Conservation (phyloP, 2,888 invertebrate species). For the Andrena chrysosceles region DNA sequence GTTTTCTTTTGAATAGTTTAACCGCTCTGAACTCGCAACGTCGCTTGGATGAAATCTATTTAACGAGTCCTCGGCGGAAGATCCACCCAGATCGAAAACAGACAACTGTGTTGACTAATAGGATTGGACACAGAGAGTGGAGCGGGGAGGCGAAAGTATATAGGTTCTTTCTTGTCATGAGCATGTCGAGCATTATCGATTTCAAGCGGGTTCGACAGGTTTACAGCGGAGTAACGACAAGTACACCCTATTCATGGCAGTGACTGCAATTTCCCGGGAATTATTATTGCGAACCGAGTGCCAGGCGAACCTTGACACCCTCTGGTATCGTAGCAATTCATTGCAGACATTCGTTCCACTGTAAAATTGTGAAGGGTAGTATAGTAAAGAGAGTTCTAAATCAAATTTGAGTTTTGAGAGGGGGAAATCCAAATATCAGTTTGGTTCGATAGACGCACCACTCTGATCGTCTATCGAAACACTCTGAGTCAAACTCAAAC, state of each 20-base stretch:
- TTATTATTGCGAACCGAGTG: constrained; percentile 4
- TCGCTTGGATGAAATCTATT: neutral
- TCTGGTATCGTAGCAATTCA: too few species aligned
- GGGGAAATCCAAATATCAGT: too few species aligned
- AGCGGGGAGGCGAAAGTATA: neutral
- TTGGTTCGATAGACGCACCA: too few species aligned
- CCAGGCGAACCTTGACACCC: neutral
- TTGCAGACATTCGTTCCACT: too few species aligned
- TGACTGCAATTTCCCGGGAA: neutral
- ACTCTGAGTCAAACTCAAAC: too few species aligned
- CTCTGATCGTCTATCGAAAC: too few species aligned
- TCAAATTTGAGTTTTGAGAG: too few species aligned
- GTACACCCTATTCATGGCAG: neutral
- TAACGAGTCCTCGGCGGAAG: neutral
- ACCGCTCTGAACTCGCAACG: neutral
- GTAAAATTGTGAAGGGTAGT: too few species aligned
- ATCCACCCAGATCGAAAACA: neutral
- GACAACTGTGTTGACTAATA: neutral
- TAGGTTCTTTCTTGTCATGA: neutral
- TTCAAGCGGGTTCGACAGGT: neutral
- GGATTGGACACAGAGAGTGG: neutral
- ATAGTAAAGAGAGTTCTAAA: too few species aligned
- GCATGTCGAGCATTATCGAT: neutral
- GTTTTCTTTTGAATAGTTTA: neutral
- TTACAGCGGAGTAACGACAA: neutral